Conservation (phyloP, 2,113 vertebrate genomes). For the Melanocharis versteri region DNA sequence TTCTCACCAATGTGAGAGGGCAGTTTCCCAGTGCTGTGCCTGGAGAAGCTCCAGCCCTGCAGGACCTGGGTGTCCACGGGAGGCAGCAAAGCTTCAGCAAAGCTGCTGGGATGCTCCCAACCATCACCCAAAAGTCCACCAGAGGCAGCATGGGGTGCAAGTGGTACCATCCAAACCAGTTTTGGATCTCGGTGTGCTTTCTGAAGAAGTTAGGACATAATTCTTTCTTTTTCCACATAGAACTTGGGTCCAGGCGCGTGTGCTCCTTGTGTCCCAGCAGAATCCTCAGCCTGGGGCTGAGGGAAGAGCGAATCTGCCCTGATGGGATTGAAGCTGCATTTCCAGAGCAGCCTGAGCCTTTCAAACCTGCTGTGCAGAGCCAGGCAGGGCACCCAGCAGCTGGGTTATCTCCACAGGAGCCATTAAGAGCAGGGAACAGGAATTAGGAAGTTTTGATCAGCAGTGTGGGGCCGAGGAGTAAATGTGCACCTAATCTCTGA, state of each 20-base stretch:
- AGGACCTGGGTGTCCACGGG: fast-evolving
- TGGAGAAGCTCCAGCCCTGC: not conserved
- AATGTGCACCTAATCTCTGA: not conserved
- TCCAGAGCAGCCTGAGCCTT: not conserved
- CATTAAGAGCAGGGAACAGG: not conserved
- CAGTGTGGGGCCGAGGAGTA: not conserved
- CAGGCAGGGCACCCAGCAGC: not conserved
- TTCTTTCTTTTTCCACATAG: not conserved
- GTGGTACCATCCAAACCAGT: not conserved
- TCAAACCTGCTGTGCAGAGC: not conserved
- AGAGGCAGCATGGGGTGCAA: not conserved
- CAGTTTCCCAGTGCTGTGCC: not conserved
- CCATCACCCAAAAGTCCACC: not conserved
- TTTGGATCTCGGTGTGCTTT: not conserved
- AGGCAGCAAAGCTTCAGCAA: not conserved
- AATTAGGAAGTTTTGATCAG: not conserved
- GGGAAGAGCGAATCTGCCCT: not conserved
- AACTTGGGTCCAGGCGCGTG: fast-evolving
- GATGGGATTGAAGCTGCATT: not conserved
- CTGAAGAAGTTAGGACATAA: not conserved
- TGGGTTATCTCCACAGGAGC: not conserved
- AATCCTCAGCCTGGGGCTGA: not conserved
- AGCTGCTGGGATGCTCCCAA: not conserved
- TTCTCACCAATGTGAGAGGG: fast-evolving
- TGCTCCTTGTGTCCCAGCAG: not conserved